Percentiles rank a stretch among this genome's conserved stretches.
Conservation (phyloP, 2,888 invertebrate species). For the Panopea generosa region DNA sequence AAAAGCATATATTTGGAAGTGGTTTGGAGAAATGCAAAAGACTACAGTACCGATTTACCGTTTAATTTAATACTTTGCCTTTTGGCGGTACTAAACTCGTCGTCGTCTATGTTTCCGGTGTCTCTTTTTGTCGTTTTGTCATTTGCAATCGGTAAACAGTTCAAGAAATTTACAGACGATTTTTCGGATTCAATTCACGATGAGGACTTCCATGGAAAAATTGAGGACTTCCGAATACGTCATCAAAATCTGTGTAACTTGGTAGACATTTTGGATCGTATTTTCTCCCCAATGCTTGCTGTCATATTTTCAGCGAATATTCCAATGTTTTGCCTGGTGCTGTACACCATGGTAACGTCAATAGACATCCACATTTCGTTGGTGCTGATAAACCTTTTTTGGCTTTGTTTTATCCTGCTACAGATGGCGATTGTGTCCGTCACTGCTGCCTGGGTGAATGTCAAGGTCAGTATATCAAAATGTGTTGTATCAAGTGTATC, state of each 20-base stretch:
- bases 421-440: constrained; percentile 64
- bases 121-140: constrained; percentile 55
- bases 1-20: constrained; percentile 59
- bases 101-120: constrained; percentile 61
- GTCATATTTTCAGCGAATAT: constrained; percentile 59
- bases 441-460: constrained; percentile 62
- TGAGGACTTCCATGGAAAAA: constrained; percentile 39
- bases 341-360: constrained; percentile 65
- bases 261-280: constrained; percentile 57
- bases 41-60: constrained; percentile 18
- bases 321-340: constrained; percentile 65
- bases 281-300: constrained; percentile 64
- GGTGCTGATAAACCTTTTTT: constrained; percentile 63
- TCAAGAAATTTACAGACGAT: constrained; percentile 50
- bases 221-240: constrained; percentile 72
- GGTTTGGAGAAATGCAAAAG: constrained; percentile 51
- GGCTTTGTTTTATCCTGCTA: constrained; percentile 62
- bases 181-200: constrained; percentile 25
- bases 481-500: neutral
- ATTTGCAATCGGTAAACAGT: constrained; percentile 50
- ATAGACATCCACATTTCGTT: constrained; percentile 55
- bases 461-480: constrained; percentile 60
- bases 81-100: constrained; percentile 53
- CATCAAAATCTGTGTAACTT: constrained; percentile 68
- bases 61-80: constrained; percentile 54